Conservation (phyloP, 1,140 invertebrate genomes). For the Conus betulinus region DNA sequence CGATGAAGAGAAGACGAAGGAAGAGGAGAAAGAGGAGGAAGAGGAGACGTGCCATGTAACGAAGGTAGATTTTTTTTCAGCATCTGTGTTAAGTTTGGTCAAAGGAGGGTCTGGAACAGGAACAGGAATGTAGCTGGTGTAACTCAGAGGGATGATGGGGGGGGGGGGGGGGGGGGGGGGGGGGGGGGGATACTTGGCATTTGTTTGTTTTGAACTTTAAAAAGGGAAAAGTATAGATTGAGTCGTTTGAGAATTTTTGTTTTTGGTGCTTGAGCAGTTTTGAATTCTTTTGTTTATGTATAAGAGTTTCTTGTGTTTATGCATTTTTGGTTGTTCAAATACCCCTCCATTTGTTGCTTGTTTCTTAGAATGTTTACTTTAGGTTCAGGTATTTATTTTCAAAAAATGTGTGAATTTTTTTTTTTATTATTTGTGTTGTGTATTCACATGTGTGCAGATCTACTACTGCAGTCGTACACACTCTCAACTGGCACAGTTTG, state of each 20-base stretch:
- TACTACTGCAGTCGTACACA: conserved; percentile 97
- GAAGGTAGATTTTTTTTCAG: conserved; percentile 53
- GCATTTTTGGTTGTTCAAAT: background rate
- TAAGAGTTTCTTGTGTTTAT: background rate
- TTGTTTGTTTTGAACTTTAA: too few relatives aligned
- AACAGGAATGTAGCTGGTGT: too few relatives aligned
- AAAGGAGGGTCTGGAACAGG: too few relatives aligned
- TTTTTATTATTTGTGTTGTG: background rate
- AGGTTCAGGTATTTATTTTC: too few relatives aligned
- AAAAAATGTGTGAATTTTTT: too few relatives aligned
- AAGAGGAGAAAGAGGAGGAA: conserved; percentile 67
- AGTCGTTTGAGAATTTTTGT: too few relatives aligned
- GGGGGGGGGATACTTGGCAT: background rate
- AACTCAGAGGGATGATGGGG: too few relatives aligned
- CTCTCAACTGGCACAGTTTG: conserved; percentile 96
- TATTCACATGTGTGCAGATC: conserved; percentile 81
- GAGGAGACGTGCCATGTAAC: conserved; percentile 77
- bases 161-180: background rate
- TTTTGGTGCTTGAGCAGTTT: too few relatives aligned
- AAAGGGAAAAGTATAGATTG: too few relatives aligned
- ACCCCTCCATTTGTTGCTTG: too few relatives aligned
- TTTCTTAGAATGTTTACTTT: too few relatives aligned
- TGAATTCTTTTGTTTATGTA: too few relatives aligned
- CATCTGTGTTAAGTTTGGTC: background rate
- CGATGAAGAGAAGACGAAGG: conserved; percentile 74